phyloP scores from a whole-genome alignment of 1,140 invertebrate genomes.

The Lycorma delicatula region DNA sequence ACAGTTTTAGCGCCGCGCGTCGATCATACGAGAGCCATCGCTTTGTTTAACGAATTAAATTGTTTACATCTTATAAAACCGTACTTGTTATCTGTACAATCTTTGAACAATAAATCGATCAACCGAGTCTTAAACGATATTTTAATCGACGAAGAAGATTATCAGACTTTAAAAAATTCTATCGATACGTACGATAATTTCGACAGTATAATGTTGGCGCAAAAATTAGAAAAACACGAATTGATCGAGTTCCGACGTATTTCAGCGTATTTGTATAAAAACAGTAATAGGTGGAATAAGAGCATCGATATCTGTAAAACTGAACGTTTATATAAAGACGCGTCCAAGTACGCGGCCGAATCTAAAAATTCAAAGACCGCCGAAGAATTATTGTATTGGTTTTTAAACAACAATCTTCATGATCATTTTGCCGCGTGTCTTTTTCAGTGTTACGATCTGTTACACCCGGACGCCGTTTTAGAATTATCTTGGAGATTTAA shows the following conservation, averaged over 20 bases:
- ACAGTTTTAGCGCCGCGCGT: conserved; percentile 92
- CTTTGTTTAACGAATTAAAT: conserved; percentile 54
- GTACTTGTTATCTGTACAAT: conserved; percentile 93
- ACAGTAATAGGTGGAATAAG: conserved; percentile 99
- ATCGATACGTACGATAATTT: conserved; percentile 99
- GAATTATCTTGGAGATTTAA: conserved; percentile 97
- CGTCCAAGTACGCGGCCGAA: conserved; percentile 98
- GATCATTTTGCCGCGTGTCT: conserved; percentile 97
- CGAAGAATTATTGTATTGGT: conserved; percentile 96
- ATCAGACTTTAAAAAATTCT: conserved; percentile 81
- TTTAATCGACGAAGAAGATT: conserved; percentile 97
- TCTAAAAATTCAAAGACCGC: conserved; percentile 92
- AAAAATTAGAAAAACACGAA: conserved; percentile 96
- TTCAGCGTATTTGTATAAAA: conserved; percentile 97
- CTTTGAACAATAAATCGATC: conserved; percentile 96
- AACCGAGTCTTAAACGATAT: conserved; percentile 97
- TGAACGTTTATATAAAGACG: conserved; percentile 93
- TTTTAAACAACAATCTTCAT: conserved; percentile 86
- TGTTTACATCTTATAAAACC: conserved; percentile 95
- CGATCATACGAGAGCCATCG: conserved; percentile 85
- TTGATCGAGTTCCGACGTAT: conserved; percentile 97
- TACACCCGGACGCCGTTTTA: conserved; percentile 95
- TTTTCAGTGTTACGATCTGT: conserved; percentile 95
- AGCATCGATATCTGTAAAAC: conserved; percentile 98
- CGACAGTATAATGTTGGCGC: conserved; percentile 95